These are phyloP conservation scores for Watersipora subatra DNA, from an alignment of 1,140 invertebrate species.

Conservation along the genomic window DNA sequence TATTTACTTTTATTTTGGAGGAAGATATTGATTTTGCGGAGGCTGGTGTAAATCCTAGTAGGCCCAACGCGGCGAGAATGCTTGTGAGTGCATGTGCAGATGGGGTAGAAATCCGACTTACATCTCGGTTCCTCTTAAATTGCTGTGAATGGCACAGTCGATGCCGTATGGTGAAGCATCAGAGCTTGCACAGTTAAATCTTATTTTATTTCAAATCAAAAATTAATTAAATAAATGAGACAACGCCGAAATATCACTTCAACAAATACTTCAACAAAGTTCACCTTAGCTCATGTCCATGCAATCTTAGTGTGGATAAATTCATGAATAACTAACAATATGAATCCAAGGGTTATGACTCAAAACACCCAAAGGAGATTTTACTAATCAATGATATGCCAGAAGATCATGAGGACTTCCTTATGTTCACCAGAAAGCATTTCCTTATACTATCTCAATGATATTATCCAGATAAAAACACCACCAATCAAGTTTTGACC, in stretches of 20 bases:
- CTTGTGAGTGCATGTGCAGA: no score
- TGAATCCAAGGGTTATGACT: neutral
- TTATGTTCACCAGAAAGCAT: neutral
- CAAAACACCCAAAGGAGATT: neutral
- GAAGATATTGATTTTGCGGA: no score
- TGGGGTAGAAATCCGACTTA: no score
- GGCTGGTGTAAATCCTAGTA: no score
- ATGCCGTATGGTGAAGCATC: no score
- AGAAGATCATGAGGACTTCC: neutral
- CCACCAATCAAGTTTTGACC: neutral
- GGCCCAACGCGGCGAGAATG: no score
- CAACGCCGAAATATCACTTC: neutral
- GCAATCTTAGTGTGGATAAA: neutral
- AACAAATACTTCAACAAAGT: neutral
- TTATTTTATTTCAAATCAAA: no score
- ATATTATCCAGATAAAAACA: neutral
- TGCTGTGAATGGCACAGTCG: no score
- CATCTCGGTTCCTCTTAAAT: no score
- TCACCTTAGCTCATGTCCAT: neutral
- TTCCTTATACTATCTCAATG: neutral
- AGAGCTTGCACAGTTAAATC: no score
- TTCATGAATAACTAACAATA: neutral
- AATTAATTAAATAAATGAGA: no score
- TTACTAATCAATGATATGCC: neutral
- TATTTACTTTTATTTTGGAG: no score